A percentile compares a stretch with the other conserved stretches of the same genome.
phyloP scores from a whole-genome alignment of 2,888 invertebrate species.

The Tortricodes alternella region DNA sequence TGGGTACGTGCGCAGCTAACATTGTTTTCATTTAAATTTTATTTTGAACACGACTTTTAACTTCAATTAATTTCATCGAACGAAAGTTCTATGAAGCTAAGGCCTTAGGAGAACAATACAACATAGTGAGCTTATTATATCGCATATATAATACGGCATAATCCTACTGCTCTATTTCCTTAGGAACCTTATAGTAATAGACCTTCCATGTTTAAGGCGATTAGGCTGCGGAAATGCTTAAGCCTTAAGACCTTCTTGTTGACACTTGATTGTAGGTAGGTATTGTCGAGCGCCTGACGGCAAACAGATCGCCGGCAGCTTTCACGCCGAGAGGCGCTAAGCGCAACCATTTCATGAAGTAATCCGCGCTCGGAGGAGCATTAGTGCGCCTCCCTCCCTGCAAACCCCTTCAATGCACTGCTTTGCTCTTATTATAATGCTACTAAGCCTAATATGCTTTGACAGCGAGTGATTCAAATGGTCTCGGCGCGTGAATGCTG shows the following conservation, averaged over 20 bases:
- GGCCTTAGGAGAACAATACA: too few relatives aligned
- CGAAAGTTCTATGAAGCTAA: too few relatives aligned
- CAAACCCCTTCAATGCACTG: constrained; percentile 49
- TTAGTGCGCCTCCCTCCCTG: constrained; percentile 53
- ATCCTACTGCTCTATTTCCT: constrained; percentile 7
- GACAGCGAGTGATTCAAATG: background rate
- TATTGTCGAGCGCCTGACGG: constrained; percentile 52
- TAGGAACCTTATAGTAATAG: constrained; percentile 17
- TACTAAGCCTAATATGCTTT: constrained; percentile 37
- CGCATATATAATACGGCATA: background rate
- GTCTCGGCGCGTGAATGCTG: background rate
- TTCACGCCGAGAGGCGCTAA: constrained; percentile 66
- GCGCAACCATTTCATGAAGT: constrained; percentile 69
- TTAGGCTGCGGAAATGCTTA: constrained; percentile 19
- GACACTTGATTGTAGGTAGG: constrained; percentile 50
- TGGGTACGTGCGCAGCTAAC: too few relatives aligned
- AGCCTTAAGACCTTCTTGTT: constrained; percentile 42
- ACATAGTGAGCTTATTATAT: too few relatives aligned
- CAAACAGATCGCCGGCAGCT: constrained; percentile 69
- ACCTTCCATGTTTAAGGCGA: constrained; percentile 26
- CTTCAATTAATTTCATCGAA: too few relatives aligned
- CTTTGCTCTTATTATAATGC: constrained; percentile 53
- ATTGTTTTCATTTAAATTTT: too few relatives aligned
- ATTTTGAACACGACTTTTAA: too few relatives aligned
- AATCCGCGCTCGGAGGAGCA: constrained; percentile 68